Percentiles rank a stretch among this genome's conserved stretches.
Evolutionary conservation across 2,888 invertebrate species (phyloP).

Genomic region (Ophion ellenae): DNA sequence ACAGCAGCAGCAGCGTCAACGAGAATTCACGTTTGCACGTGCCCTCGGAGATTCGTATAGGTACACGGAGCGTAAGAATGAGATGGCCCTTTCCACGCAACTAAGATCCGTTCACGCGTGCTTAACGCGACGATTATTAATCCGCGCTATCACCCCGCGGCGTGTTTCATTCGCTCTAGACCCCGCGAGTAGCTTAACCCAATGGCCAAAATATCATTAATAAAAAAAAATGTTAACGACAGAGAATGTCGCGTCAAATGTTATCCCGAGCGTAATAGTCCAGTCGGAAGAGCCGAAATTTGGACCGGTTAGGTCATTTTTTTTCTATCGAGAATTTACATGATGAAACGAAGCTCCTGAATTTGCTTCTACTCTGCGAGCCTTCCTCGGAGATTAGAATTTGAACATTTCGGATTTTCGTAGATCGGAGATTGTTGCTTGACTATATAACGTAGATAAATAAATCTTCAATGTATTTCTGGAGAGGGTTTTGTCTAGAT

Average conservation of each 20-base stretch:
- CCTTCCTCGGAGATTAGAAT: no score
- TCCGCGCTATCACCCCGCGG: constrained; percentile 81
- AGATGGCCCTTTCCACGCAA: constrained; percentile 55
- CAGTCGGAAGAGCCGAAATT: no score
- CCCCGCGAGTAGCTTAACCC: no score
- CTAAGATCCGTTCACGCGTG: constrained; percentile 81
- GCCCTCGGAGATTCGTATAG: background rate
- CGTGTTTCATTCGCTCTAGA: constrained; percentile 30
- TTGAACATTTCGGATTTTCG: no score
- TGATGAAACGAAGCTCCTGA: no score
- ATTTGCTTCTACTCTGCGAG: no score
- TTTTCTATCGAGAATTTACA: no score
- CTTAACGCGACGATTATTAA: constrained; percentile 82
- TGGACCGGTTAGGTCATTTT: no score
- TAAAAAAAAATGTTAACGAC: background rate
- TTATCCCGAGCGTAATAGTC: background rate
- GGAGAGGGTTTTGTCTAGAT: no score
- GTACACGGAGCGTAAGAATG: constrained; percentile 10
- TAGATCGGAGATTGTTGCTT: no score
- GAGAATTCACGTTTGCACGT: constrained; percentile 15
- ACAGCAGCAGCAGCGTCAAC: background rate
- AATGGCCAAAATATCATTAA: background rate
- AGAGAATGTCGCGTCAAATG: background rate
- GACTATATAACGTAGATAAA: no score
- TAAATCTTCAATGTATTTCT: no score